These are phyloP conservation scores for Grallaria varia DNA, from an alignment of 2,113 vertebrate species.

Conservation along the genomic window DNA sequence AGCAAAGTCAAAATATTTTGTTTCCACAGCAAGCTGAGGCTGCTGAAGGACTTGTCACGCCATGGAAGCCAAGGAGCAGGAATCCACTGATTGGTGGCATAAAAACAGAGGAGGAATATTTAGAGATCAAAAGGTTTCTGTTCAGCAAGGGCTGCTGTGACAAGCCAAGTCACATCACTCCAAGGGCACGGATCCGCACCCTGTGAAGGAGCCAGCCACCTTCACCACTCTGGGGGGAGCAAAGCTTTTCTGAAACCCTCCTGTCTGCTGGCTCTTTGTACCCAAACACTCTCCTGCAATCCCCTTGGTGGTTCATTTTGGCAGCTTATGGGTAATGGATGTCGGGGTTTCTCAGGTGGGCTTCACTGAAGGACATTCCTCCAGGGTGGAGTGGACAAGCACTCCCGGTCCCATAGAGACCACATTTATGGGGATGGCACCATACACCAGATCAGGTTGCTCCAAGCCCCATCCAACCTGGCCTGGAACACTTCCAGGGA, in stretches of 20 bases:
- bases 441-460: neutral
- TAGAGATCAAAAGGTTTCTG: neutral
- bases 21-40: neutral
- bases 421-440: neutral
- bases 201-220: fast-evolving
- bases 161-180: fast-evolving
- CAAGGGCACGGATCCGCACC: fast-evolving
- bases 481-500: neutral
- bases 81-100: neutral
- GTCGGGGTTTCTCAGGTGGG: neutral
- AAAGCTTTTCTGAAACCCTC: neutral
- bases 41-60: neutral
- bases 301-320: neutral
- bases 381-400: neutral
- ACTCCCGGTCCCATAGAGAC: fast-evolving
- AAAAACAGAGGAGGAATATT: neutral
- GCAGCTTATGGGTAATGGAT: neutral
- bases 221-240: fast-evolving
- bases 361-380: neutral
- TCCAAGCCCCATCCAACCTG: neutral
- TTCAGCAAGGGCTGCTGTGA: neutral
- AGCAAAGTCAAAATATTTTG: slow-evolving; percentile 61
- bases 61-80: neutral
- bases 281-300: neutral
- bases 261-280: neutral